Base-by-base conservation (phyloP, 2,113 vertebrate species). In the Callopanchax toddi region DNA sequence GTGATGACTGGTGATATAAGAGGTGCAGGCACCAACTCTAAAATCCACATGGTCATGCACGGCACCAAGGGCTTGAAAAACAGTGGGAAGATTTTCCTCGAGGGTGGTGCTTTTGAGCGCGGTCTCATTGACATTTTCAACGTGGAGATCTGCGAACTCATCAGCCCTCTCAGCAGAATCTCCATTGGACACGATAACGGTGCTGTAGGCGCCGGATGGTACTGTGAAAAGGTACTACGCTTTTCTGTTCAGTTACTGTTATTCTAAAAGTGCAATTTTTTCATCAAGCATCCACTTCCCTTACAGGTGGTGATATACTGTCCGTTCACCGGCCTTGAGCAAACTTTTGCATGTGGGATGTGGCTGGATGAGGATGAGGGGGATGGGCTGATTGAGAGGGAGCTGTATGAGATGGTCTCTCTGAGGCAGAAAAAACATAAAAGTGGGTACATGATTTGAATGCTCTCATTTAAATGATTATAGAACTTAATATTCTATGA, bases 321-420 rank as follows among this genome's bases (percentile, higher is more conserved):
- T 61, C 94, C 96, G 0, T 99, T 97, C 90, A 98, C 97, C 0
- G 97, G 97, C 36, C 91, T 95, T 11, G 96, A 99, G 74, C 97
- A 99, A 84, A 97, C 96, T 0, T 99, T 99, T 52, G 96, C 93
- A 0, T 99, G 97, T 43, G 91, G 92, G 22, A 95, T 91, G 74
- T 99, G 97, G 97, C 75, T 99, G 82, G 97, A 99, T 65, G 96
- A 97, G 83, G 96, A 99, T 39, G 96, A 96, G 75, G 94, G 86
- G 0, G 97, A 99, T 0, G 95, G 96, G 1, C 89, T 99, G 51
- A 95, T 99, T 2, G 96, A 99, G 71, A 79, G 96, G 70, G 97
- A 99, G 50, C 94, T 99, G 39, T 96, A 96, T 0, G 97, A 99
- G 90, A 97, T 98, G 96, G 92, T 99, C 11, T 99, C 97, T 0